Conservation (phyloP, 2,113 vertebrate species). For the Dromaius novaehollandiae region DNA sequence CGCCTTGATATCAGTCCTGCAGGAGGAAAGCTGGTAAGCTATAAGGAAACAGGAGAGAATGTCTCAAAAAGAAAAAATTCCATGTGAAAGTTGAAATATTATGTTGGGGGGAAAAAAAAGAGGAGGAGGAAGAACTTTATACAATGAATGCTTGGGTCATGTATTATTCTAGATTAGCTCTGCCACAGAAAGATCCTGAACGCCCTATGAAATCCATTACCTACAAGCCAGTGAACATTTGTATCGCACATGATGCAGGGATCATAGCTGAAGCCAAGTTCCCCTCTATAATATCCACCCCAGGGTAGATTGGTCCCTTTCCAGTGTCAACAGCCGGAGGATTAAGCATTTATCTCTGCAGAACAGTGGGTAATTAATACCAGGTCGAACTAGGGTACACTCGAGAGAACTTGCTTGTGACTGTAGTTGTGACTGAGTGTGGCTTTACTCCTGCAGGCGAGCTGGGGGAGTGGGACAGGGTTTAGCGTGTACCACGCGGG, state of each 20-base stretch:
- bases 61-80: background rate
- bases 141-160: constrained; percentile 4
- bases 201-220: constrained; percentile 14
- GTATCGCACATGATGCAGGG: constrained; percentile 39
- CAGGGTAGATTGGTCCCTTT: constrained; percentile 51
- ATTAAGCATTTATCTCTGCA: constrained; percentile 71
- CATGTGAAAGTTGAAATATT: background rate
- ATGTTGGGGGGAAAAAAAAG: background rate
- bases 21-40: background rate
- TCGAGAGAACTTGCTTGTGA: background rate
- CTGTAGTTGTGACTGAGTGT: background rate
- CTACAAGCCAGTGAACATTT: constrained; percentile 54
- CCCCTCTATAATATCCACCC: constrained; percentile 48
- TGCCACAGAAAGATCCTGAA: background rate
- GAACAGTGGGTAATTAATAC: constrained; percentile 65
- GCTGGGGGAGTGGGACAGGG: background rate
- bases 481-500: background rate
- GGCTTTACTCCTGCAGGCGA: background rate
- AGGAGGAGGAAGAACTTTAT: constrained; percentile 31
- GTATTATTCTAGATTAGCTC: constrained; percentile 38
- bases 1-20: background rate
- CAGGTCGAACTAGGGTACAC: constrained; percentile 25
- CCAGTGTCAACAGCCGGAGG: constrained; percentile 72
- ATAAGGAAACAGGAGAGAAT: background rate
- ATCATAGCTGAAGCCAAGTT: constrained; percentile 48